phyloP scores from a whole-genome alignment of 2,888 invertebrate species.

The Eucera pruinosa region DNA sequence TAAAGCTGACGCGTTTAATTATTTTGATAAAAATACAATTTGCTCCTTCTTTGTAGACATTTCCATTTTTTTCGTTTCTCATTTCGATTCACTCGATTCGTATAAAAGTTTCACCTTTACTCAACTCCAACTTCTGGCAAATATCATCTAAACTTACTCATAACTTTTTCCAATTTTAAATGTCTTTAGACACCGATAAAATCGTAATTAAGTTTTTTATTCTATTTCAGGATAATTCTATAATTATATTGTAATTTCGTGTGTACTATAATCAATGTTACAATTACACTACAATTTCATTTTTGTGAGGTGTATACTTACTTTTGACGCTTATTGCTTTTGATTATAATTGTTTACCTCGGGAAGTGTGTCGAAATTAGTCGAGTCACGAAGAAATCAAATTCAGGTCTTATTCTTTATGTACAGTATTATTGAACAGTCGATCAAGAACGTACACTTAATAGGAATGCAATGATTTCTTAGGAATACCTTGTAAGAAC shows the following conservation, averaged over 20 bases:
- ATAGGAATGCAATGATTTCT: conserved; percentile 53
- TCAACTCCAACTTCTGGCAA: conserved; percentile 13
- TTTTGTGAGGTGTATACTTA: too few species aligned
- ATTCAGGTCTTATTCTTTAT: too few species aligned
- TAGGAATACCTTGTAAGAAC: conserved; percentile 58
- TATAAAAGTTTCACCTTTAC: conserved; percentile 17
- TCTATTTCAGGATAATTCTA: not conserved
- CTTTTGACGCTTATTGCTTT: too few species aligned
- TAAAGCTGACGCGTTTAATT: conserved; percentile 7
- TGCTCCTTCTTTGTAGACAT: not conserved
- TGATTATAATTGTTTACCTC: too few species aligned
- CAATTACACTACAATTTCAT: too few species aligned
- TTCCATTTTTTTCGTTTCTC: conserved; percentile 13
- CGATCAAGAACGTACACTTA: conserved; percentile 17
- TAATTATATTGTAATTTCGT: too few species aligned
- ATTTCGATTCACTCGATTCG: conserved; percentile 13
- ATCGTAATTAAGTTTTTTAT: not conserved
- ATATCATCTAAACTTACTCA: not conserved
- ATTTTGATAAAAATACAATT: conserved; percentile 8
- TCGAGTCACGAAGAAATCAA: too few species aligned
- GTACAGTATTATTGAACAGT: not conserved
- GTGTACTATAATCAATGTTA: too few species aligned
- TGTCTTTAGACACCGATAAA: not conserved
- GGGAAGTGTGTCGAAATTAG: too few species aligned
- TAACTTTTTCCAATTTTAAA: conserved; percentile 8